phyloP scores from a whole-genome alignment of 2,113 vertebrate species.

The Aphelocoma coerulescens region DNA sequence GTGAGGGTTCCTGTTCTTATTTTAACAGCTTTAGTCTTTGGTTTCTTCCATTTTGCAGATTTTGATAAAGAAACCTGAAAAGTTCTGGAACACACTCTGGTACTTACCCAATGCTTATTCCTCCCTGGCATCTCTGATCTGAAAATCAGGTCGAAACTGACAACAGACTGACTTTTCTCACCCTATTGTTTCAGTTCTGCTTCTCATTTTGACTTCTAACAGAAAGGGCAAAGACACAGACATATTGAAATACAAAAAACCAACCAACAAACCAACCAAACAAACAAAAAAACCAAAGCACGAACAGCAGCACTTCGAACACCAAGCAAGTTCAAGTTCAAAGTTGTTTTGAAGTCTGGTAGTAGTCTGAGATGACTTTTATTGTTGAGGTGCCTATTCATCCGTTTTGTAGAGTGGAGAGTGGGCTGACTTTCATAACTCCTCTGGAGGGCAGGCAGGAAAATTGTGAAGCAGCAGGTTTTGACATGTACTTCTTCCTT shows the following conservation, averaged over 20 bases:
- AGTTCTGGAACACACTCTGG: background rate
- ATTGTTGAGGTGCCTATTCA: background rate
- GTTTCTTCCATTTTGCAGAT: background rate
- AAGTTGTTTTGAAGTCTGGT: background rate
- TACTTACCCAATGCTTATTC: background rate
- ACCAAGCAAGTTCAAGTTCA: background rate
- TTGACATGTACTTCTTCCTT: background rate
- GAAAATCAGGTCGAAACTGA: background rate
- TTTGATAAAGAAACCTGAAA: background rate
- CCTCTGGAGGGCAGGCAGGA: background rate
- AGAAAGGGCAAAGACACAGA: background rate
- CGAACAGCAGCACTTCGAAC: background rate
- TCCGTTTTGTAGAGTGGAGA: background rate
- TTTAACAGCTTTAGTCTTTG: background rate
- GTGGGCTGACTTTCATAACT: background rate
- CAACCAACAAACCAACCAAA: background rate
- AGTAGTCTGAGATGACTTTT: background rate
- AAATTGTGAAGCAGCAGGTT: background rate
- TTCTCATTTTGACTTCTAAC: background rate
- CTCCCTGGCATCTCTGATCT: background rate
- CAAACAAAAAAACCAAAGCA: rapidly evolving
- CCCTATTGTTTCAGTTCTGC: background rate
- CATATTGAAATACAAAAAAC: background rate
- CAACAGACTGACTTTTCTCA: background rate
- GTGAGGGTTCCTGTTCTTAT: background rate